Percentiles rank a stretch among this genome's conserved stretches.
These are phyloP conservation scores for Neoniphon sammara DNA, from an alignment of 2,797 vertebrate species.

Conservation along the genomic window DNA sequence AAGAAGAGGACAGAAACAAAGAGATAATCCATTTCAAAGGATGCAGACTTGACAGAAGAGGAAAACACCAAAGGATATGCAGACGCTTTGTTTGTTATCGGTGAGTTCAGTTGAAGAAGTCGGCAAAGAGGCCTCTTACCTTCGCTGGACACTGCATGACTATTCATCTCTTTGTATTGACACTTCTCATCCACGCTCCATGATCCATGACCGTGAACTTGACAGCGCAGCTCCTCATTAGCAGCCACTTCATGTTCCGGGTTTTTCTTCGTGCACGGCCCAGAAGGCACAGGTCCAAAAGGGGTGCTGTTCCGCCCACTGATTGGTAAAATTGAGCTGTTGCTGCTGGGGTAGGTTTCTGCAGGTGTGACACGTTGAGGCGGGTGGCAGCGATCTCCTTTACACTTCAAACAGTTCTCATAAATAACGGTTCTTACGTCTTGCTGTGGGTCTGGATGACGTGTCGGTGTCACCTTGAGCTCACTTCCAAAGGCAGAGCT, in stretches of 20 bases:
- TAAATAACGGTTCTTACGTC: conserved; percentile 65
- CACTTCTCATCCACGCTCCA: conserved; percentile 5
- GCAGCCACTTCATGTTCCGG: conserved; percentile 30
- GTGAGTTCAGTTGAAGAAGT: conserved; percentile 1
- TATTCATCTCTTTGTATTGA: conserved; percentile 53
- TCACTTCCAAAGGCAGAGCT: conserved; percentile 54
- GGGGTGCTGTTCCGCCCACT: background rate
- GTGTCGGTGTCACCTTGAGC: conserved; percentile 20
- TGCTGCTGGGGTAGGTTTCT: conserved; percentile 8
- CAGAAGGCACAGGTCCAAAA: conserved; percentile 5
- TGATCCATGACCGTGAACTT: conserved; percentile 4
- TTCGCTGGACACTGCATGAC: conserved; percentile 43
- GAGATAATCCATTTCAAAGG: conserved; percentile 29
- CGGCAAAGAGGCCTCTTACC: conserved; percentile 66
- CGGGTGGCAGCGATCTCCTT: conserved; percentile 59
- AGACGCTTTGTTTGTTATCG: background rate
- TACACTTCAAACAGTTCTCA: conserved; percentile 81
- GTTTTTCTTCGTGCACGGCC: conserved; percentile 28
- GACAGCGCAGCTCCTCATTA: conserved; percentile 28
- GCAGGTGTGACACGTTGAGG: conserved; percentile 33
- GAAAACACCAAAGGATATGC: conserved; percentile 15
- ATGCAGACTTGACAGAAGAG: conserved; percentile 17
- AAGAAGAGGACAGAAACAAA: conserved; percentile 16
- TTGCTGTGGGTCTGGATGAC: conserved; percentile 6
- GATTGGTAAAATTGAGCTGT: conserved; percentile 1